Evolutionary conservation across 2,797 vertebrate species (phyloP).

Genomic region (Molossus molossus): DNA sequence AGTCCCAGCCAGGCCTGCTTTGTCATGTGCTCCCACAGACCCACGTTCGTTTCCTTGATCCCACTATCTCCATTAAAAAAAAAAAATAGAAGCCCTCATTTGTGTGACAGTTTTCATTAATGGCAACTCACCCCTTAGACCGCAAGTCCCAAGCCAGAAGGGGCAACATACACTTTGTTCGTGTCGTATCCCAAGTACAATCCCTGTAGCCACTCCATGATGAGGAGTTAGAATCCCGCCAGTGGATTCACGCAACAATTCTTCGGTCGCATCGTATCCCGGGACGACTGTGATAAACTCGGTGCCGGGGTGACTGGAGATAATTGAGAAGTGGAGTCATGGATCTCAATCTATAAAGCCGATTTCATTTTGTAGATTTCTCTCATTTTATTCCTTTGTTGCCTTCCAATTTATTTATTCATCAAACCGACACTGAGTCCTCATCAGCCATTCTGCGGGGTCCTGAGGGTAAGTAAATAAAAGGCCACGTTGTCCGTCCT

Average conservation of each 20-base stretch:
- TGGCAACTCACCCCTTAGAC: not conserved
- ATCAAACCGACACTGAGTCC: not conserved
- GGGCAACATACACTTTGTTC: not conserved
- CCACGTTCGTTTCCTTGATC: not conserved
- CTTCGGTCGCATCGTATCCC: not conserved
- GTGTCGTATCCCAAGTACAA: not conserved
- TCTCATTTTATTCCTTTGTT: conserved; percentile 2
- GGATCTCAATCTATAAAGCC: not conserved
- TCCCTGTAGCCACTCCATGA: not conserved
- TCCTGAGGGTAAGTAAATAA: not conserved
- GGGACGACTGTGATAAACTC: not conserved
- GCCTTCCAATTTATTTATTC: not conserved
- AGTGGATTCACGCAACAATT: not conserved
- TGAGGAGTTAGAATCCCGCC: not conserved
- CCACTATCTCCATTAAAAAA: not conserved
- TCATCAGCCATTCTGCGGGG: not conserved
- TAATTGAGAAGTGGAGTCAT: not conserved
- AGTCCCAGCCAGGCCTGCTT: not conserved
- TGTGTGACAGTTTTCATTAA: not conserved
- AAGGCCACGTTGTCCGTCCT: conserved; percentile 15
- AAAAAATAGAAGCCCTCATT: not conserved
- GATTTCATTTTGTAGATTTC: not conserved
- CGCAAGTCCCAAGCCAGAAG: not conserved
- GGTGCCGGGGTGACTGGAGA: not conserved
- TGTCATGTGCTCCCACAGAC: not conserved